Evolutionary conservation across 2,113 vertebrate species (phyloP).

Genomic region (Corapipo altera): DNA sequence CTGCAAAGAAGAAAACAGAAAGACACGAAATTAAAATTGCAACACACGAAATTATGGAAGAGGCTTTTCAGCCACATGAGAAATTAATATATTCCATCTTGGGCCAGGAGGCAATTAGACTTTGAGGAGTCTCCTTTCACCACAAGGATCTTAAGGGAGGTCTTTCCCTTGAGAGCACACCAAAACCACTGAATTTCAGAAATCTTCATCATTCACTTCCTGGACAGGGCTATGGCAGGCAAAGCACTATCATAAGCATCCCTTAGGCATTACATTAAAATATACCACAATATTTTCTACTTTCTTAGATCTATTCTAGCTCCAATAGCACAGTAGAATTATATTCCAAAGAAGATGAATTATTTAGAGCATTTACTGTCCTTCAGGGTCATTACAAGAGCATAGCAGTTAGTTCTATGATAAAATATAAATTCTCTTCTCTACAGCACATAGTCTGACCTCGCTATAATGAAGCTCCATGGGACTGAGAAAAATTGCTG

Average conservation of each 20-base stretch:
- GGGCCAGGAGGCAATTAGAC: neutral
- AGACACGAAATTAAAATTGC: neutral
- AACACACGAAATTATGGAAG: neutral
- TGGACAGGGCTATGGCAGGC: neutral
- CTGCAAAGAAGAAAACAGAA: neutral
- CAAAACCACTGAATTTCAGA: neutral
- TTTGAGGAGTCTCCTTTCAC: neutral
- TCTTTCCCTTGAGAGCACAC: neutral
- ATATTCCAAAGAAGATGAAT: neutral
- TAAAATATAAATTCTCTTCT: constrained; percentile 42
- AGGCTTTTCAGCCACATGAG: neutral
- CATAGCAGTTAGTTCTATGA: neutral
- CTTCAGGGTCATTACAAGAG: constrained; percentile 35
- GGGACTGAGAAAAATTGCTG: constrained; percentile 28
- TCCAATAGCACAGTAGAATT: neutral
- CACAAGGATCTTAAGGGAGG: neutral
- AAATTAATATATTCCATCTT: neutral
- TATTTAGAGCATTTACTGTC: constrained; percentile 29
- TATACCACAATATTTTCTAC: neutral
- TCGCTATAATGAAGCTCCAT: constrained; percentile 36
- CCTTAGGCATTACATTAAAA: neutral
- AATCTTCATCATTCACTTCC: neutral
- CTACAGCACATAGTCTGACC: neutral
- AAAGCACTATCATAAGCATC: neutral
- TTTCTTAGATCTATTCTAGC: neutral